Evolutionary conservation across 1,140 invertebrate genomes (phyloP), one percentile per base, ranked within the genome.

Genomic region (Euwallacea fornicatus): DNA sequence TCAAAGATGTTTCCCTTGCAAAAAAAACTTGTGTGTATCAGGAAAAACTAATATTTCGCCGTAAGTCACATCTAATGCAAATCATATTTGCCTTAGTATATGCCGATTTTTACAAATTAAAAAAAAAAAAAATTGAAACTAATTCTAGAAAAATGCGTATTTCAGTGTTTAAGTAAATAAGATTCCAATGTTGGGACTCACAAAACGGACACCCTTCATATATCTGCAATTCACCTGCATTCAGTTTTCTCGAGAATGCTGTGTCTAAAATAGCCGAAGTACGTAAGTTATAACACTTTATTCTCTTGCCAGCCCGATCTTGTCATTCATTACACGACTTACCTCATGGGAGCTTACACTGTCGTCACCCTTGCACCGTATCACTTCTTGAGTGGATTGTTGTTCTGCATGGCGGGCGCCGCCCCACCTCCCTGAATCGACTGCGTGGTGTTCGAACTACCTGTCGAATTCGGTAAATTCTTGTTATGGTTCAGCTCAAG

Each of bases 401-500:
- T 81, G 71, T 79, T 77, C 54, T 76, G 77, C 61, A 46, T 43
- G 21, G 41, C 15, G 41, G 54, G 58, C 63, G 67, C 59, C 44
- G 74, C 41, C 42, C 42, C 53, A 8, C 65, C 55, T 42, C 53
- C 67, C 33, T 44, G 13, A 13, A 41, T 71, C 11, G 63, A 42
- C 15, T 42, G 46, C 55, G 70, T 42, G 54, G 21, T 21, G 42
- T 47, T 71, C 3, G 69, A 68, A 68, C 66, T 72, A 42, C 42
- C 68, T n/a, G 76, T 65, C 47, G 41, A 16, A 13, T 66, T 62
- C n/a, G 70, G 59, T 59, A 66, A 66, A 72, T 78, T 78, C 74
- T 83, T 82, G 67, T 78, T 79, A 69, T 81, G 83, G 80, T 86
- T 88, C 77, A 91, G 82, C 84, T 92, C 92, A 84, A 95, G 86